Conservation (phyloP, 2,888 invertebrate species). For the Yponomeuta plumbellus region DNA sequence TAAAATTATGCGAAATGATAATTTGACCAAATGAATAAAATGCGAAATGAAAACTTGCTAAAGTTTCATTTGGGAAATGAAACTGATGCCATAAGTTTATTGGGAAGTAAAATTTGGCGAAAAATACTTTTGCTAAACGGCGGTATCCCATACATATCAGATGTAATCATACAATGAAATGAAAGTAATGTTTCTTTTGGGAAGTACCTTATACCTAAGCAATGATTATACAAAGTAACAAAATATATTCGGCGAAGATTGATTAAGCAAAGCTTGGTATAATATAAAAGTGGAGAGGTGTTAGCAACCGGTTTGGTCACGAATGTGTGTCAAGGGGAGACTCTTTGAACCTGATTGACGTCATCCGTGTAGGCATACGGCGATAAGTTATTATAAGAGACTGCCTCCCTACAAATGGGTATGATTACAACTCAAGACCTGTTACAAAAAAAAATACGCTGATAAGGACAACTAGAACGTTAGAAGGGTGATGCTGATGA, state of each 20-base stretch:
- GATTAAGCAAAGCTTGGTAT: not conserved
- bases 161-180: too few relatives aligned
- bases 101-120: too few relatives aligned
- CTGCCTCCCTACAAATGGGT: not conserved
- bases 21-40: too few relatives aligned
- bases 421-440: not conserved
- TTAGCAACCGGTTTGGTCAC: constrained; percentile 20
- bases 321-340: constrained; percentile 21
- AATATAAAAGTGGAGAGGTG: not conserved
- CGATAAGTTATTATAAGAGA: constrained; percentile 11
- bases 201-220: not conserved
- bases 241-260: constrained; percentile 1
- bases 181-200: too few relatives aligned
- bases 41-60: too few relatives aligned
- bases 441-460: not conserved
- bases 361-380: constrained; percentile 12
- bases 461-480: too few relatives aligned
- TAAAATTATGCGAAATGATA: too few relatives aligned
- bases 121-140: too few relatives aligned
- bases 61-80: too few relatives aligned
- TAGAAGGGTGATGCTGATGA: too few relatives aligned
- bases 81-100: too few relatives aligned
- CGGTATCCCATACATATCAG: too few relatives aligned
- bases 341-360: constrained; percentile 21
- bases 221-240: not conserved